phyloP scores from a whole-genome alignment of 2,113 vertebrate species.

The Oryzias curvinotus region DNA sequence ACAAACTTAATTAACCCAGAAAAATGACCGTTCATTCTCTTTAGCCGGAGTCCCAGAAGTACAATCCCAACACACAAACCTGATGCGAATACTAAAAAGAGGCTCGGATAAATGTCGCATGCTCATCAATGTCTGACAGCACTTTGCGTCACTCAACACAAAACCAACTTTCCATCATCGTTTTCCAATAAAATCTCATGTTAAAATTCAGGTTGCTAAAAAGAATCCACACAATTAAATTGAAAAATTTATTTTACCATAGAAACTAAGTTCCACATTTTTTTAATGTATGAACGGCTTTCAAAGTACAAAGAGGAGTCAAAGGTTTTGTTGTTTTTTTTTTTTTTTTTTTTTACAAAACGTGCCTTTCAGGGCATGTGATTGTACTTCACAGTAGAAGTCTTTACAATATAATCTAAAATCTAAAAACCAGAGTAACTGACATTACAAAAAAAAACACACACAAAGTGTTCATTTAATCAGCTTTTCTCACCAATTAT shows the following conservation, averaged over 20 bases:
- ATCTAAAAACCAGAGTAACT: slow-evolving; percentile 45
- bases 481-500: neutral
- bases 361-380: slow-evolving; percentile 47
- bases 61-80: neutral
- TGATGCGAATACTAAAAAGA: slow-evolving; percentile 35
- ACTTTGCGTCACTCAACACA: no score
- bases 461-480: slow-evolving; percentile 24
- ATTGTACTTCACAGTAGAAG: slow-evolving; percentile 73
- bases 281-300: slow-evolving; percentile 65
- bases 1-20: slow-evolving; percentile 44
- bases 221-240: slow-evolving; percentile 48
- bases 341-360: slow-evolving; percentile 22
- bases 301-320: slow-evolving; percentile 70
- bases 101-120: neutral
- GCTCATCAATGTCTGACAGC: slow-evolving; percentile 1
- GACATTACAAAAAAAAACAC: slow-evolving; percentile 40
- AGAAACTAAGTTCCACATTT: slow-evolving; percentile 73
- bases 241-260: slow-evolving; percentile 78
- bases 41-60: slow-evolving; percentile 3
- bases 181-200: neutral
- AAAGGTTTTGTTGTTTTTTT: slow-evolving; percentile 34
- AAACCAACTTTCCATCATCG: neutral
- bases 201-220: no score
- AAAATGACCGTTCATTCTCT: slow-evolving; percentile 24
- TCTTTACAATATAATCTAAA: slow-evolving; percentile 33